These are phyloP conservation scores for Spea hammondii DNA, from an alignment of 2,797 vertebrate species.

Conservation along the genomic window DNA sequence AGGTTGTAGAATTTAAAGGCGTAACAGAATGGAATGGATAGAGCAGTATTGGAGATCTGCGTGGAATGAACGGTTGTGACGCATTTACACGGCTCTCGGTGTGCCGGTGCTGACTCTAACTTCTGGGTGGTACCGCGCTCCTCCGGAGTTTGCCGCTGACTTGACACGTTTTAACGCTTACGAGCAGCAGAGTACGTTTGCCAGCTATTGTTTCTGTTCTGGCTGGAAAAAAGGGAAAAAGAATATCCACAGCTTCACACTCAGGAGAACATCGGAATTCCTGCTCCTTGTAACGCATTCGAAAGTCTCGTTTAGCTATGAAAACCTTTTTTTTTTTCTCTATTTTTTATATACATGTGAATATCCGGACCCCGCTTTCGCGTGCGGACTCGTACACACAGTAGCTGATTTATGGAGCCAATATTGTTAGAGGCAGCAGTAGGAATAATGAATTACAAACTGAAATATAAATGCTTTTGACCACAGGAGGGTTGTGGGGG, in stretches of 20 bases:
- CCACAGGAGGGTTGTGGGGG: no score
- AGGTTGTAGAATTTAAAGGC: no score
- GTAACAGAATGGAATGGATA: no score
- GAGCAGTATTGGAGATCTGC: no score
- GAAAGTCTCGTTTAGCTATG: slow-evolving; percentile 1
- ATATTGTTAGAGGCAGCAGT: no score
- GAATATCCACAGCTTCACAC: slow-evolving; percentile 48
- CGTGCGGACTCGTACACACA: no score
- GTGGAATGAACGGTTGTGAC: slow-evolving; percentile 26
- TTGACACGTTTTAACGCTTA: slow-evolving; percentile 44
- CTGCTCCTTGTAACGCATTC: slow-evolving; percentile 27
- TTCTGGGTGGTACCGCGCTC: slow-evolving; percentile 46
- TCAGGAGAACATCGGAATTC: slow-evolving; percentile 44
- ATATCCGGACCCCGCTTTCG: no score
- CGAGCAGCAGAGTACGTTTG: slow-evolving; percentile 32
- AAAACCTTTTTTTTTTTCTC: not conserved
- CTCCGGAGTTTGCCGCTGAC: slow-evolving; percentile 35
- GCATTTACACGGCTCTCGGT: slow-evolving; percentile 40
- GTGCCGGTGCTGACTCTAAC: slow-evolving; percentile 40
- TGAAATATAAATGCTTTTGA: no score
- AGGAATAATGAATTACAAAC: no score
- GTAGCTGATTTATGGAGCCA: no score
- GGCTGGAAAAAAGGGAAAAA: slow-evolving; percentile 44
- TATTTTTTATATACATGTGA: not conserved
- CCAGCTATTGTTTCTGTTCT: slow-evolving; percentile 51